Conservation (phyloP, 2,888 invertebrate species). For the Parascotia fuliginaria region DNA sequence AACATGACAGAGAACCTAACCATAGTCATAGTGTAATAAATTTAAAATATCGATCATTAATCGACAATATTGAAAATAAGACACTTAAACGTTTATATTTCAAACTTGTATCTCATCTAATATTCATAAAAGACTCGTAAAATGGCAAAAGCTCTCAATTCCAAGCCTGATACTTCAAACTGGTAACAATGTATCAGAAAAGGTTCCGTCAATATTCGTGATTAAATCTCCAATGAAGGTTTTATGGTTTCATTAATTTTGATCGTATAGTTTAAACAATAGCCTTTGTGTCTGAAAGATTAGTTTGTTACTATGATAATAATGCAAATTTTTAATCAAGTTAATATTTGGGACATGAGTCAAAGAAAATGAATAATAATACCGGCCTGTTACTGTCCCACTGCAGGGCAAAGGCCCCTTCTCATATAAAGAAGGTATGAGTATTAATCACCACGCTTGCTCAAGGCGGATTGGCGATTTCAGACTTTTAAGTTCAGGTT, state of each 20-base stretch:
- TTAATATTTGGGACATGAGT: too few relatives aligned
- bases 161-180: conserved; percentile 8
- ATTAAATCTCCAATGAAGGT: conserved; percentile 20
- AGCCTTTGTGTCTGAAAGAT: conserved; percentile 3
- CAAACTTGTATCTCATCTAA: conserved; percentile 17
- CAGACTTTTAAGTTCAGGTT: too few relatives aligned
- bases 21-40: too few relatives aligned
- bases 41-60: too few relatives aligned
- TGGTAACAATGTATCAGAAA: conserved; percentile 9
- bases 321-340: background rate
- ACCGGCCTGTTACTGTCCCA: too few relatives aligned
- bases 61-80: too few relatives aligned
- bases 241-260: conserved; percentile 21
- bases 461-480: too few relatives aligned
- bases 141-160: conserved; percentile 20
- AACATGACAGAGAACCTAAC: too few relatives aligned
- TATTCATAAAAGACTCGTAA: conserved; percentile 34
- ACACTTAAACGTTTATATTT: conserved; percentile 11
- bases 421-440: too few relatives aligned
- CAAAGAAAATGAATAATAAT: too few relatives aligned
- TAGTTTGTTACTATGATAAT: background rate
- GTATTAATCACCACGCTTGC: too few relatives aligned
- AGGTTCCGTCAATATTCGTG: conserved; percentile 4
- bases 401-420: too few relatives aligned
- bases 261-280: conserved; percentile 3